Percentiles rank a stretch among this genome's conserved stretches.
phyloP scores from a whole-genome alignment of 2,888 invertebrate genomes.

The Chrysina gloriosa region DNA sequence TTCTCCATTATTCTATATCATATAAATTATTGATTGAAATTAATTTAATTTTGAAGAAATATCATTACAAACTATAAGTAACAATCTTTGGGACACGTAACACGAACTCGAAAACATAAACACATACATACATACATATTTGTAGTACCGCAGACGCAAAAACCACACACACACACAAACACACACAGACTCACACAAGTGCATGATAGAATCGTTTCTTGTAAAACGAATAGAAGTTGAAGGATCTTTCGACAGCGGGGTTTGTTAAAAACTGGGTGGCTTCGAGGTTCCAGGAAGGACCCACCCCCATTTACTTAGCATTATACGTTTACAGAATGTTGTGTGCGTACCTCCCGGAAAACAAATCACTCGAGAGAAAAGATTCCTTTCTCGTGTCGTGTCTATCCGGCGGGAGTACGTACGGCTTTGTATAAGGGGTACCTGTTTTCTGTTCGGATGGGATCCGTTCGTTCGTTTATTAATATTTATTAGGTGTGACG shows the following conservation, averaged over 20 bases:
- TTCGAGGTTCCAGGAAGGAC: slow-evolving; percentile 56
- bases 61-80: no score
- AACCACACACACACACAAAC: background rate
- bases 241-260: slow-evolving; percentile 32
- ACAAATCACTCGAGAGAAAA: slow-evolving; percentile 56
- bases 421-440: no score
- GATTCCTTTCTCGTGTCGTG: background rate
- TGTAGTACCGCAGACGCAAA: no score
- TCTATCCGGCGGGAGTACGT: background rate
- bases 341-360: slow-evolving; percentile 58
- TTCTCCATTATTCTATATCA: no score
- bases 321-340: slow-evolving; percentile 60
- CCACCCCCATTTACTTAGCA: slow-evolving; percentile 61
- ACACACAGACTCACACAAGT: background rate
- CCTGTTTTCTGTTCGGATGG: no score
- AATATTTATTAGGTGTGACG: no score
- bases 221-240: slow-evolving; percentile 33
- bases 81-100: no score
- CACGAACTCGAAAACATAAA: no score
- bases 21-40: no score
- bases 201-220: slow-evolving; percentile 12
- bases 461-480: no score
- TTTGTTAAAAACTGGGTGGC: slow-evolving; percentile 39
- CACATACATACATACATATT: no score
- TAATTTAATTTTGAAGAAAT: no score